Evolutionary conservation across 2,113 vertebrate genomes (phyloP).

Genomic region (Chaetorhynchus papuensis): DNA sequence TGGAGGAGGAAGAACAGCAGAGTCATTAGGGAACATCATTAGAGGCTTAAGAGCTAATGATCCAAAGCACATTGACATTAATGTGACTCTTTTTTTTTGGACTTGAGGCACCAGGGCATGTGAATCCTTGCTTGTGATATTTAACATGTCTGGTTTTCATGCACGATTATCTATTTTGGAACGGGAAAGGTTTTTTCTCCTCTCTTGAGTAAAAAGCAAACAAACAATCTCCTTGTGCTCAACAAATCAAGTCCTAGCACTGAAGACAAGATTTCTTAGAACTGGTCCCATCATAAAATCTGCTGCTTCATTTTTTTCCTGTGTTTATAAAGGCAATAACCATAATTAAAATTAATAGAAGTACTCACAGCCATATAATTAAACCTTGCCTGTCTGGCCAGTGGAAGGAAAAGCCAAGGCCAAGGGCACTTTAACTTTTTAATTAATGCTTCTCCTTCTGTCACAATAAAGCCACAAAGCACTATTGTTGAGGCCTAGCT

Average conservation of each 20-base stretch:
- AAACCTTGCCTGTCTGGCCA: background rate
- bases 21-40: constrained; percentile 33
- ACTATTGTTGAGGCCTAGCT: background rate
- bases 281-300: background rate
- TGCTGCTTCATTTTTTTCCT: background rate
- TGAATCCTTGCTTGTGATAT: background rate
- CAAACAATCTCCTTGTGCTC: background rate
- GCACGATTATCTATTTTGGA: background rate
- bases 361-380: background rate
- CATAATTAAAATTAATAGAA: background rate
- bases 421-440: background rate
- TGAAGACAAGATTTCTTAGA: background rate
- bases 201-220: background rate
- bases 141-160: background rate
- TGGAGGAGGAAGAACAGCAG: constrained; percentile 21
- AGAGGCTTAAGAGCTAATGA: constrained; percentile 60
- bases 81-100: constrained; percentile 20
- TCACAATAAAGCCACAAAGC: background rate
- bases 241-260: background rate
- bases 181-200: background rate
- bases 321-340: background rate
- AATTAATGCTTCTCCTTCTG: background rate
- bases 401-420: background rate
- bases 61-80: constrained; percentile 51
- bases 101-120: background rate